Evolutionary conservation across 30 jellyfish, hydroid and myxozoan species (phyloP).

Genomic region (Cassiopea xamachana): DNA sequence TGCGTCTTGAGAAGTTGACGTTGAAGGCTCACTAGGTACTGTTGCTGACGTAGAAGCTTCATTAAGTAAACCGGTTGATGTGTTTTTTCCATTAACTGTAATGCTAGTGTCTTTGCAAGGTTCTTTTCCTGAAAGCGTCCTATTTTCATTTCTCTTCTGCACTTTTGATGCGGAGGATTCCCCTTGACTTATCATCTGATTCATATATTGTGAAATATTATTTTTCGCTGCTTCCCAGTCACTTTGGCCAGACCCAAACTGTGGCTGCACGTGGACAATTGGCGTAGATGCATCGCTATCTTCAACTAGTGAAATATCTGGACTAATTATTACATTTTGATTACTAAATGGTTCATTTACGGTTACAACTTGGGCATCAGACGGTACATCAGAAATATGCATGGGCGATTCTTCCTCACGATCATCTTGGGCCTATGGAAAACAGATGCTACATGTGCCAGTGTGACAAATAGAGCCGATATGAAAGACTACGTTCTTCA

Average conservation of each 20-base stretch:
- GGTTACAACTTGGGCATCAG: constrained; percentile 8
- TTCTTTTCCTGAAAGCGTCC: constrained; percentile 8
- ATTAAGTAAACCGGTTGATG: neutral
- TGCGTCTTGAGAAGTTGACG: constrained; percentile 2
- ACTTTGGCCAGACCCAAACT: constrained; percentile 17
- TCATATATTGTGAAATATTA: constrained; percentile 70
- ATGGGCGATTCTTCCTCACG: neutral
- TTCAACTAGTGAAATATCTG: neutral
- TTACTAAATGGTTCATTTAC: constrained; percentile 12
- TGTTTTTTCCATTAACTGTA: neutral
- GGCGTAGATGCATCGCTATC: constrained; percentile 8
- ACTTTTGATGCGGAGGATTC: constrained; percentile 16
- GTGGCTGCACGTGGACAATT: constrained; percentile 43
- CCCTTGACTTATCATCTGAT: constrained; percentile 34
- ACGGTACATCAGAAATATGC: neutral
- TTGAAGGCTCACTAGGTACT: neutral
- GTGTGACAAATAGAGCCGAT: neutral
- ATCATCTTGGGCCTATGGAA: neutral
- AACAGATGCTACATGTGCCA: neutral
- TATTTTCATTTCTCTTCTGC: constrained; percentile 15
- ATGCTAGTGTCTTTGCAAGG: neutral
- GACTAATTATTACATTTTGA: constrained; percentile 3
- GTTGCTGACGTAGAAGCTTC: neutral
- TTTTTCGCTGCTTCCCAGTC: constrained; percentile 72
- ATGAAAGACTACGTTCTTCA: neutral